Conservation (phyloP, 1,140 invertebrate genomes). For the Chionoecetes opilio region DNA sequence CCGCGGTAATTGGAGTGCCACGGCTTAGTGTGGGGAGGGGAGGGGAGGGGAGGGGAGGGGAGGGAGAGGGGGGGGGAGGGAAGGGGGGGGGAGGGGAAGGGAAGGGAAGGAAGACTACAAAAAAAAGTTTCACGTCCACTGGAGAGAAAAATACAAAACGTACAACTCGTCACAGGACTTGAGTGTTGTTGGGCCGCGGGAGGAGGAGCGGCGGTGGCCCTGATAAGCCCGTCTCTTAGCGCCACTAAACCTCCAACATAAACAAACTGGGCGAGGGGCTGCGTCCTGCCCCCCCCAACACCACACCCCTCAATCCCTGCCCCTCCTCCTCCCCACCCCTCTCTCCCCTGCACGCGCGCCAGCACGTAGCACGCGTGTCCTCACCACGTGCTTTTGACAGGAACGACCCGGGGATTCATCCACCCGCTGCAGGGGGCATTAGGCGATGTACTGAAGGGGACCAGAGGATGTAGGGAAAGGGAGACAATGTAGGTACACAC, state of each 20-base stretch:
- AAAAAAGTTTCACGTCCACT: constrained; percentile 7
- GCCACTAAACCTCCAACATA: constrained; percentile 65
- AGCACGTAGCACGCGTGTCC: constrained; percentile 70
- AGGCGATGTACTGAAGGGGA: background rate
- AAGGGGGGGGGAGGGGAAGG: background rate
- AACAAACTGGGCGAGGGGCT: constrained; percentile 49
- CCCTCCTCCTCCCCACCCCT: background rate
- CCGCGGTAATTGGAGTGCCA: constrained; percentile 61
- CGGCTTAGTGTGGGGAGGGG: background rate
- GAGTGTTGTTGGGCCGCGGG: background rate
- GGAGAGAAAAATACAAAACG: too few relatives aligned
- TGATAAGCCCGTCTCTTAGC: constrained; percentile 19
- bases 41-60: background rate
- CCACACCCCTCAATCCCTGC: background rate
- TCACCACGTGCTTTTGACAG: constrained; percentile 70
- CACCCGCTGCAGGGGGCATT: background rate
- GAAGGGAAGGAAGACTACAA: background rate
- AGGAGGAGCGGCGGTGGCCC: background rate
- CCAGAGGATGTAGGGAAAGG: background rate
- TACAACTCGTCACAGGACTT: too few relatives aligned
- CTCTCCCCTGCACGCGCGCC: constrained; percentile 56
- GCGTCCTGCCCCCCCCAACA: background rate
- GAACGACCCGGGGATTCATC: background rate
- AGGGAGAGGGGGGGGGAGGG: background rate
- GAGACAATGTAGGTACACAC: background rate